phyloP scores from a whole-genome alignment of 37 sponge, comb jelly and placozoan species.

The Haliclona indistincta region DNA sequence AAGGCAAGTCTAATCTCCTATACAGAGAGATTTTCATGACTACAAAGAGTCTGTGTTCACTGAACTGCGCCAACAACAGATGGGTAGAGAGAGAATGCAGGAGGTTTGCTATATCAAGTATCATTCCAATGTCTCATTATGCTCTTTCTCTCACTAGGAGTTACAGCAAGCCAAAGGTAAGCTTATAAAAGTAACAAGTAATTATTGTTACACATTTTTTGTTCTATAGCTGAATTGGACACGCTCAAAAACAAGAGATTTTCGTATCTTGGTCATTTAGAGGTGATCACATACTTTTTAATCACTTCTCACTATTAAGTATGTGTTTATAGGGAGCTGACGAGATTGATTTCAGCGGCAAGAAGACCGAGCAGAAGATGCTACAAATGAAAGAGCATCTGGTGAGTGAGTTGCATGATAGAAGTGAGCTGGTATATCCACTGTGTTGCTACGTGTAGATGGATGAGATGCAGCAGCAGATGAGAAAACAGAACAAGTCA shows the following conservation, averaged over 20 bases:
- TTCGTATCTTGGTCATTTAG: slow-evolving; percentile 48
- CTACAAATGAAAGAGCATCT: slow-evolving; percentile 42
- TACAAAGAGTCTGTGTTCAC: background rate
- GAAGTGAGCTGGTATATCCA: background rate
- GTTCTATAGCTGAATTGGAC: slow-evolving; percentile 33
- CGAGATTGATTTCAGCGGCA: slow-evolving; percentile 23
- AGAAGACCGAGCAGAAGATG: slow-evolving; percentile 25
- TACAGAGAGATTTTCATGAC: background rate
- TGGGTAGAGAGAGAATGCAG: background rate
- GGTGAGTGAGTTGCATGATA: slow-evolving; percentile 8
- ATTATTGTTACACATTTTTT: background rate
- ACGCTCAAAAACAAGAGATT: slow-evolving; percentile 12
- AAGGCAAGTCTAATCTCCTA: background rate
- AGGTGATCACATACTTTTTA: slow-evolving; percentile 4
- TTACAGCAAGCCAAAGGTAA: slow-evolving; percentile 48
- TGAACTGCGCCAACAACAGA: background rate
- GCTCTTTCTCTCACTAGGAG: background rate
- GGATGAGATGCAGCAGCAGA: slow-evolving; percentile 23
- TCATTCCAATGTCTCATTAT: slow-evolving; percentile 8
- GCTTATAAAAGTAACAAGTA: background rate
- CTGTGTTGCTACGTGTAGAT: slow-evolving; percentile 5
- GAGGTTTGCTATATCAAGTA: slow-evolving; percentile 12
- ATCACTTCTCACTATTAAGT: background rate
- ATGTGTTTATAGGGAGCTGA: slow-evolving; percentile 31
- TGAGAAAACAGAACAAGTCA: slow-evolving; percentile 50